Conservation (phyloP, 2,113 vertebrate species). For the Oreochromis tanganicae region DNA sequence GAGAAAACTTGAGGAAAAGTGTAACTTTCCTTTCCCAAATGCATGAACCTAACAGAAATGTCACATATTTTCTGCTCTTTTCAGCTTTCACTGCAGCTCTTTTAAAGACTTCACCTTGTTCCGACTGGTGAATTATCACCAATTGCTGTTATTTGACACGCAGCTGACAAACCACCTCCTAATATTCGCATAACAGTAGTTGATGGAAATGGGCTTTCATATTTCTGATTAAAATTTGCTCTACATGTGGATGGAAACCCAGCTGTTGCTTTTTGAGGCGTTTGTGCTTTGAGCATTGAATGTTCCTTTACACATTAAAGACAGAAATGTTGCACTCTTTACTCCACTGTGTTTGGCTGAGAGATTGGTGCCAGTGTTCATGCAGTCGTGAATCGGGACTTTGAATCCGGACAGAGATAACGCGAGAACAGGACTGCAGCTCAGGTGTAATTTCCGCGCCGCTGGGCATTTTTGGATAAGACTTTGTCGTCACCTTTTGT, state of each 20-base stretch:
- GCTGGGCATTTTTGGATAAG: background rate
- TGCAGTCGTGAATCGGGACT: background rate
- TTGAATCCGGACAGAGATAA: background rate
- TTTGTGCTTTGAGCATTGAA: background rate
- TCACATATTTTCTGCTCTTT: background rate
- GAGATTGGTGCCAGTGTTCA: background rate
- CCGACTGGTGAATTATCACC: background rate
- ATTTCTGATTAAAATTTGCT: background rate
- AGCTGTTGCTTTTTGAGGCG: background rate
- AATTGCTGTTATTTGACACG: background rate
- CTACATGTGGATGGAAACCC: background rate
- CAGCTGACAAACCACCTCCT: background rate
- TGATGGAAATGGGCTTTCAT: background rate
- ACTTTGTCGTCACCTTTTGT: constrained; percentile 14
- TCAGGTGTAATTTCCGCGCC: background rate
- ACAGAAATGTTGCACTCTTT: background rate
- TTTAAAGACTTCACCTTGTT: background rate
- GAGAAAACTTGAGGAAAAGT: background rate
- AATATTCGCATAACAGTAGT: background rate
- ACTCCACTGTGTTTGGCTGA: background rate
- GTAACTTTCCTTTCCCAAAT: background rate
- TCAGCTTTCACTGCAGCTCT: background rate
- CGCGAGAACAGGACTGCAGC: background rate
- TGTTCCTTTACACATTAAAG: background rate
- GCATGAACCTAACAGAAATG: background rate